Conservation (phyloP, 2,113 vertebrate species). For the Amazona guildingii region DNA sequence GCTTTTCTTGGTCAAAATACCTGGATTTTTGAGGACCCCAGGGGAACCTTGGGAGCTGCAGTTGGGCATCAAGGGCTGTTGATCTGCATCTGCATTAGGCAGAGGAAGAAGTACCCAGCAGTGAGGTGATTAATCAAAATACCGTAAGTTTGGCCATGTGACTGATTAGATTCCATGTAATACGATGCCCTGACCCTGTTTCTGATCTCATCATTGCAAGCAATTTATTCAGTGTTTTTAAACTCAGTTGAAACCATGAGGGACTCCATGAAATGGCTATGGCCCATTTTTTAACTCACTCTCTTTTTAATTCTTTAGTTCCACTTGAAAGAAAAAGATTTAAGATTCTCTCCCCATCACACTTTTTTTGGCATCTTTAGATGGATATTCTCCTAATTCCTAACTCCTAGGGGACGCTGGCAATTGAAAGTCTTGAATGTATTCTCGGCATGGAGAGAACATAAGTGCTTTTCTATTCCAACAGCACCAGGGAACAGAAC, state of each 20-base stretch:
- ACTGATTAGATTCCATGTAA: neutral
- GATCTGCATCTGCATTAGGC: neutral
- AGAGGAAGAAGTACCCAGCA: neutral
- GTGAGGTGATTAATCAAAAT: neutral
- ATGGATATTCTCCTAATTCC: neutral
- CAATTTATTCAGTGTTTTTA: neutral
- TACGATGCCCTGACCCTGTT: neutral
- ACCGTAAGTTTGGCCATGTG: neutral
- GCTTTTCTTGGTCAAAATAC: neutral
- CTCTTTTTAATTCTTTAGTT: neutral
- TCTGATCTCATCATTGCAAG: neutral
- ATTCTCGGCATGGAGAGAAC: neutral
- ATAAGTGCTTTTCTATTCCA: constrained; percentile 5
- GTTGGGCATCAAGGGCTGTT: neutral
- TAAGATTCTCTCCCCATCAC: neutral
- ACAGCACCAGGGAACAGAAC: neutral
- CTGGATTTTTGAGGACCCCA: neutral
- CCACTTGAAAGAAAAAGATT: neutral
- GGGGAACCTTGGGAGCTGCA: neutral
- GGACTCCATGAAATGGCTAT: neutral
- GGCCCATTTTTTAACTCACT: neutral
- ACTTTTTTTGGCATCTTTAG: neutral
- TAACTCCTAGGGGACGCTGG: neutral
- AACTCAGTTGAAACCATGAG: neutral
- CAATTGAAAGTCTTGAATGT: neutral